Evolutionary conservation across 1,140 invertebrate species (phyloP).

Genomic region (Danaus plexippus): DNA sequence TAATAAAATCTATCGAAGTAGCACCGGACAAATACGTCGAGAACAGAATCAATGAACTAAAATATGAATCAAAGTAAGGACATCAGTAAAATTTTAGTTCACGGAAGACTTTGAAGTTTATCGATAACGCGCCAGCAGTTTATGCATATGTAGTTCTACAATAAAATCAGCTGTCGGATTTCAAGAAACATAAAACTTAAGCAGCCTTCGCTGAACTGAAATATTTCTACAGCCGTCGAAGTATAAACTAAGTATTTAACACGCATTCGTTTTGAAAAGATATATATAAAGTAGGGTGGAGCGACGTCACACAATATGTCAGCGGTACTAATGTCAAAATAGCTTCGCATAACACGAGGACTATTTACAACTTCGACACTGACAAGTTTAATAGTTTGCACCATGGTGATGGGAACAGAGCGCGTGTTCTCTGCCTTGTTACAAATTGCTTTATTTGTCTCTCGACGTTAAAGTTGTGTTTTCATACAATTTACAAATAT

Average conservation of each 20-base stretch:
- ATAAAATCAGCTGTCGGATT: conserved; percentile 14
- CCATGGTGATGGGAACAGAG: conserved; percentile 4
- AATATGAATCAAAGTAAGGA: not conserved
- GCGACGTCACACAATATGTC: conserved; percentile 3
- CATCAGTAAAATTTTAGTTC: conserved; percentile 6
- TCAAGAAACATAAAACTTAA: conserved; percentile 7
- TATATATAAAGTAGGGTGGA: no score
- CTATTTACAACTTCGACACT: conserved; percentile 12
- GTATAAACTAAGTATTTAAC: no score
- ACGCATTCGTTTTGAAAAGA: conserved; percentile 1
- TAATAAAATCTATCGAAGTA: no score
- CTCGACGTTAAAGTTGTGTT: no score
- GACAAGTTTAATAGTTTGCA: conserved; percentile 4
- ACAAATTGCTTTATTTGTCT: not conserved
- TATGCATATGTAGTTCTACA: conserved; percentile 11
- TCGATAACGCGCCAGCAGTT: conserved; percentile 2
- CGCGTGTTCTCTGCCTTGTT: not conserved
- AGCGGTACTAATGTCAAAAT: conserved; percentile 8
- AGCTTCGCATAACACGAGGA: conserved; percentile 2
- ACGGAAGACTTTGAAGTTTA: conserved; percentile 4
- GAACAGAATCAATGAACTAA: no score
- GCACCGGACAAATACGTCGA: no score
- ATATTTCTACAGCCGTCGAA: not conserved
- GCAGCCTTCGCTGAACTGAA: not conserved
- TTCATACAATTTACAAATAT: no score